Evolutionary conservation across 2,888 invertebrate genomes (phyloP).

Genomic region (Mantis religiosa): DNA sequence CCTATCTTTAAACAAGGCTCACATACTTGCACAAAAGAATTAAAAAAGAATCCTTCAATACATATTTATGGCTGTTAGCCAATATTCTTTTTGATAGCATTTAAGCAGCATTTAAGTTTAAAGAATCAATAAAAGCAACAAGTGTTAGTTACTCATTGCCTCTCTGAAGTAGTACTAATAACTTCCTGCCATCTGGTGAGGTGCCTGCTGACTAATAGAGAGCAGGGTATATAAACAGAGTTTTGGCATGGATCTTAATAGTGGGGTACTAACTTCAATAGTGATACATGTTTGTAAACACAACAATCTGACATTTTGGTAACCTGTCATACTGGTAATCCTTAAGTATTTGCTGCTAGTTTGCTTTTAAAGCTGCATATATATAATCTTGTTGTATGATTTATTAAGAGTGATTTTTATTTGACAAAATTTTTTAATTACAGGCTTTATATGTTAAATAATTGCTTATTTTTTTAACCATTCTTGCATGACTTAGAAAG

Average conservation of each 20-base stretch:
- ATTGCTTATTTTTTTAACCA: too few species aligned
- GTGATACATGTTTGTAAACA: not conserved
- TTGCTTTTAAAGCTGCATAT: not conserved
- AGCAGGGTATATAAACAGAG: conserved; percentile 13
- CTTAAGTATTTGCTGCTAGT: not conserved
- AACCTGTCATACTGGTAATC: not conserved
- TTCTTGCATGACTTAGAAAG: too few species aligned
- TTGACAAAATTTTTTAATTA: not conserved
- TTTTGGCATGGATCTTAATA: conserved; percentile 8
- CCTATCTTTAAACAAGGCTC: too few species aligned
- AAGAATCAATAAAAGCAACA: not conserved
- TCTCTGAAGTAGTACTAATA: not conserved
- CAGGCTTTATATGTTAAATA: too few species aligned
- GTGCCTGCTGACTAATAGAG: not conserved
- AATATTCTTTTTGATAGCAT: not conserved
- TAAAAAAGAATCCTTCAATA: too few species aligned
- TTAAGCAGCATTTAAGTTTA: not conserved
- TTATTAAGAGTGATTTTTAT: not conserved
- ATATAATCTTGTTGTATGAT: not conserved
- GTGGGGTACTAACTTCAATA: not conserved
- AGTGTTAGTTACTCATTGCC: not conserved
- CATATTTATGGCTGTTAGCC: not conserved
- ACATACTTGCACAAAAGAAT: too few species aligned
- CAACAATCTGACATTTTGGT: not conserved
- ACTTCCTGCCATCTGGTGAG: conserved; percentile 9